Evolutionary conservation across 2,888 invertebrate genomes (phyloP).

Genomic region (Teleiodes luculella): DNA sequence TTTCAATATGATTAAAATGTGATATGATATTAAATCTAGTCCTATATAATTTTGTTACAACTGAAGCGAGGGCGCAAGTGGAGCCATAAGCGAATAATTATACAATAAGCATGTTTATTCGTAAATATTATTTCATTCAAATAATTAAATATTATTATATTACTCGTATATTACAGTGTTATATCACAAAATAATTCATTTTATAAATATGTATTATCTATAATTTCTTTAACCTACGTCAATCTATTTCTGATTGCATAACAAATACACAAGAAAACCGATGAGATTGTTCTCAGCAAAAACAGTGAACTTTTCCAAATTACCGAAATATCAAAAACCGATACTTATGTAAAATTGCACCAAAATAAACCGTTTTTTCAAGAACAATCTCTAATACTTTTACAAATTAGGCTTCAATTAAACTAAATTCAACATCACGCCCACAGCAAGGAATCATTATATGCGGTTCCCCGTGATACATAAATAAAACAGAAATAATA

Average conservation of each 20-base stretch:
- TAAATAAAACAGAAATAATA: not conserved
- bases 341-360: not conserved
- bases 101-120: slow-evolving; percentile 43
- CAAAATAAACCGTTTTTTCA: not conserved
- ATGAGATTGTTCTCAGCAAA: slow-evolving; percentile 36
- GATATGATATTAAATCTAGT: slow-evolving; percentile 29
- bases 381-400: not conserved
- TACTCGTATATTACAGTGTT: slow-evolving; percentile 61
- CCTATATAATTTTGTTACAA: slow-evolving; percentile 22
- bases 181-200: slow-evolving; percentile 50
- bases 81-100: slow-evolving; percentile 15
- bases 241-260: slow-evolving; percentile 40
- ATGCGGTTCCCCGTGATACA: slow-evolving; percentile 1
- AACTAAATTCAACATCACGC: too few species aligned
- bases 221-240: slow-evolving; percentile 47
- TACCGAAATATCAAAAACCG: too few species aligned
- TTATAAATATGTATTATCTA: slow-evolving; percentile 55
- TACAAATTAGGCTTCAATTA: not conserved
- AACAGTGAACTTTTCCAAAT: not conserved
- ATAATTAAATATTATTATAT: slow-evolving; percentile 63
- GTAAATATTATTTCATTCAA: slow-evolving; percentile 62
- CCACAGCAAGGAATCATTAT: not conserved
- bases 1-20: slow-evolving; percentile 13
- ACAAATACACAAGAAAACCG: slow-evolving; percentile 37
- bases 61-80: slow-evolving; percentile 42